Evolutionary conservation across 2,888 invertebrate species (phyloP), one percentile per base, ranked within the genome.

Genomic region (Temnothorax ravouxi): DNA sequence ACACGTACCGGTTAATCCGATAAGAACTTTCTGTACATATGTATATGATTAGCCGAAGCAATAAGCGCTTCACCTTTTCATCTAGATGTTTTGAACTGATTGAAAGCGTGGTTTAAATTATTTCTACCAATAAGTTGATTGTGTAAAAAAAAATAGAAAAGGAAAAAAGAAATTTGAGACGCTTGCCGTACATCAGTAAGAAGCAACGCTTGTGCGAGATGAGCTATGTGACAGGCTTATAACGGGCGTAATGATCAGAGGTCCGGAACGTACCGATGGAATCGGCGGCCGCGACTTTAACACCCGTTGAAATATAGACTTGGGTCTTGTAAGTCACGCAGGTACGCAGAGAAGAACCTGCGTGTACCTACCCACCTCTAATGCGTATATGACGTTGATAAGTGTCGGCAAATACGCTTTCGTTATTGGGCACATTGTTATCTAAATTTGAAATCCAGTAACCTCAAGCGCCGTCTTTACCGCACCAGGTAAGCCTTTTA

Each of bases 201-300:
- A 61, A 59, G 71, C 44, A 13, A 29, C 34, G 61, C 25, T 34
- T 25, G 56, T 67, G 54, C 54, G 83, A 83, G 85, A 88, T 88
- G 88, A 88, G 84, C 86, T 87, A 89, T 86, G 86, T 71, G 89
- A 88, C 88, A 89, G 88, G 88, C 85, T 87, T 87, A 54, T 89
- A 88, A 88, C 89, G 87, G 89, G 86, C 61, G 82, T 89, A 88
- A 87, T 85, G 88, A 88, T 86, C 85, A 85, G 79, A 82, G 83
- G 81, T 77, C 61, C 77, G 50, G 84, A 84, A 62, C 82, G 72
- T 59, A 38, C 18, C 69, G 87, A 79, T 84, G 83, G 75, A 88
- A 84, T 88, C 88, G 85, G 80, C 83, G 83, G 80, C 83, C 83
- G 87, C 88, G 88, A 87, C 89, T 88, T 88, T 84, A 88, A 89